Evolutionary conservation across 2,888 invertebrate genomes (phyloP), one percentile per base, ranked within the genome.

Genomic region (Sphecodes monilicornis): DNA sequence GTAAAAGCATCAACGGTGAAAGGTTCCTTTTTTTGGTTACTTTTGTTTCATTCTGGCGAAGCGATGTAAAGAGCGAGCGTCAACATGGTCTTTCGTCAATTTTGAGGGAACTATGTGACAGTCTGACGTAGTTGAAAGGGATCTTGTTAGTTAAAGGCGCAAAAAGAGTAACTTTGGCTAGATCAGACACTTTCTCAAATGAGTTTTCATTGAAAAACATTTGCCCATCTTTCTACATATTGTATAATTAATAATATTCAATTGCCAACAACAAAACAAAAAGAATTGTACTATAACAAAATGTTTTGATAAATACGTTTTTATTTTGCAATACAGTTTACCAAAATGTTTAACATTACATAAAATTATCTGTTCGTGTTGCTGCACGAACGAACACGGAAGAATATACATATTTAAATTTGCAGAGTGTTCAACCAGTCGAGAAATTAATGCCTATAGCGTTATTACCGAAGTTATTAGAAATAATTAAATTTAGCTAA

Each of bases 71-170:
- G 93, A 92, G 93, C 90, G 90, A 92, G 92, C 92, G 93, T 93
- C 93, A 93, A 92, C 93, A 92, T 92, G 91, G 91, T 93, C 93
- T 93, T 93, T 92, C 93, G 93, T 93, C 93, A 93, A 91, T 90
- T 90, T 80, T 86, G 69, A 66, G 84, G 78, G 79, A 80, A 71
- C 75, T 78, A 11, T n/a, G 74, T 66, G 81, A 68, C 76, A 78
- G 68, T 50, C 80, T 84, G 89, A 88, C 90, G 90, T 80, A 85
- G 80, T 84, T 74, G 78, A 86, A 88, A 90, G 86, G 85, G 82
- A 90, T 90, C 89, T 88, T 90, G 80, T 81, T 82, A 82, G 90
- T 90, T 90, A 90, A 84, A 80, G 84, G 86, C 78, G 78, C 80
- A 76, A 57, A 80, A 69, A 57, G 57, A 39, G 79, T 50, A 83